These are phyloP conservation scores for Amphimedon queenslandica DNA, from an alignment of 37 sponge, comb jelly and placozoan species.

Conservation along the genomic window DNA sequence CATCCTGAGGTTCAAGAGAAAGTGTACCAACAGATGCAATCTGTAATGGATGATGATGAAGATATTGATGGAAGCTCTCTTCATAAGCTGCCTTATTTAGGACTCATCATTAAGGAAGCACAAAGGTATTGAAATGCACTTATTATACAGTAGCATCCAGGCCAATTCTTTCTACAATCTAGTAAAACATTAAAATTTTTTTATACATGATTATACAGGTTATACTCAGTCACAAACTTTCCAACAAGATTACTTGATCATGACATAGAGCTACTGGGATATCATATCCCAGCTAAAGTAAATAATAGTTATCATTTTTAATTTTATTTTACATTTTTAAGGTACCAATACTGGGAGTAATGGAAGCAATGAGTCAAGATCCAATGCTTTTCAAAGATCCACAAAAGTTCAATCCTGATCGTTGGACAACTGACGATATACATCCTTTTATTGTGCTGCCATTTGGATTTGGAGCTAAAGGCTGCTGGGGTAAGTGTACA, in stretches of 20 bases:
- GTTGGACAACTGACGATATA: constrained; percentile 18
- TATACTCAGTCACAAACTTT: background rate
- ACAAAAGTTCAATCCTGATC: constrained; percentile 24
- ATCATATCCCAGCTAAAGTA: constrained; percentile 15
- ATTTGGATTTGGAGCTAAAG: constrained; percentile 30
- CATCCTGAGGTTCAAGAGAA: constrained; percentile 16
- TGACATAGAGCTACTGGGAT: constrained; percentile 6
- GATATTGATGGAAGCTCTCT: background rate
- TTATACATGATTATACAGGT: background rate
- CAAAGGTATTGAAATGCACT: background rate
- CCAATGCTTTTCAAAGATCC: constrained; percentile 11
- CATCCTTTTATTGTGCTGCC: constrained; percentile 23
- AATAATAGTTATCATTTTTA: no score
- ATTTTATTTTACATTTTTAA: no score
- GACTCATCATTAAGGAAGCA: constrained; percentile 1
- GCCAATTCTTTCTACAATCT: no score
- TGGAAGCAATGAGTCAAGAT: no score
- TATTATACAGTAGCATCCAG: background rate
- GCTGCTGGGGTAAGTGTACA: constrained; percentile 24
- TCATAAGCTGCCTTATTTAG: constrained; percentile 16
- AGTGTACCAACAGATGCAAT: background rate
- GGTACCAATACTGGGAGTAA: no score
- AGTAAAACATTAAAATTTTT: no score
- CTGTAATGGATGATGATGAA: constrained; percentile 6
- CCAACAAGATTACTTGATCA: background rate